These are phyloP conservation scores for Myiozetetes cayanensis DNA, from an alignment of 2,113 vertebrate species.

Conservation along the genomic window DNA sequence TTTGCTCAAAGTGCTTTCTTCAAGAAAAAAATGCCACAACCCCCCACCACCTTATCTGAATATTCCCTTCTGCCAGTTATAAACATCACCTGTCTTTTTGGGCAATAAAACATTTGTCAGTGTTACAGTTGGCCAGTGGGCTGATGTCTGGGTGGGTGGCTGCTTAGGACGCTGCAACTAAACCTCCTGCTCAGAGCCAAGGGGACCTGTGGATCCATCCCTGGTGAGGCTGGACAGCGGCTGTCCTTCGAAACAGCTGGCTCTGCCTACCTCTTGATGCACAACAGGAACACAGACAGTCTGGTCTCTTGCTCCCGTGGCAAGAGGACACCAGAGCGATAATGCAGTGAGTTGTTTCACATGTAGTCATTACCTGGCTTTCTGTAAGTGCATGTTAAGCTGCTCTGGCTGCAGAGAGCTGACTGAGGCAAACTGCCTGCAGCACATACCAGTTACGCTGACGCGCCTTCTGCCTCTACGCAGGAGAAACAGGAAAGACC, in stretches of 20 bases:
- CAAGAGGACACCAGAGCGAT: rapidly evolving
- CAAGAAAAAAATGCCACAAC: not conserved
- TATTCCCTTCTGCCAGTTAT: not conserved
- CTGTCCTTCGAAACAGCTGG: not conserved
- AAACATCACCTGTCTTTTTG: not conserved
- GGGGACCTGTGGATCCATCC: not conserved
- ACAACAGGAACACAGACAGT: not conserved
- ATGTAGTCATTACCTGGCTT: not conserved
- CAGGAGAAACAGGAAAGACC: constrained; percentile 35
- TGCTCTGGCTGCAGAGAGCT: not conserved
- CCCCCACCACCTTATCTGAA: not conserved
- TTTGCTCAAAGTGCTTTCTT: not conserved
- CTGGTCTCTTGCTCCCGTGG: not conserved
- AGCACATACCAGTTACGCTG: not conserved
- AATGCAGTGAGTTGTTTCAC: not conserved
- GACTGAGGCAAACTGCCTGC: not conserved
- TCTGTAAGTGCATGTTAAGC: not conserved
- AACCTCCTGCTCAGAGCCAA: not conserved
- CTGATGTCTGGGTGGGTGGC: not conserved
- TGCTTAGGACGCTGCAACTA: not conserved
- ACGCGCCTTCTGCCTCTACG: not conserved
- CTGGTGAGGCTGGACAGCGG: not conserved
- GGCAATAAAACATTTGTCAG: not conserved
- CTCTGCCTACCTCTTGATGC: not conserved
- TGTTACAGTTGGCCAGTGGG: not conserved